Percentiles rank a stretch among this genome's conserved stretches.
Evolutionary conservation across 2,888 invertebrate species (phyloP).

Genomic region (Ophion slaviceki): DNA sequence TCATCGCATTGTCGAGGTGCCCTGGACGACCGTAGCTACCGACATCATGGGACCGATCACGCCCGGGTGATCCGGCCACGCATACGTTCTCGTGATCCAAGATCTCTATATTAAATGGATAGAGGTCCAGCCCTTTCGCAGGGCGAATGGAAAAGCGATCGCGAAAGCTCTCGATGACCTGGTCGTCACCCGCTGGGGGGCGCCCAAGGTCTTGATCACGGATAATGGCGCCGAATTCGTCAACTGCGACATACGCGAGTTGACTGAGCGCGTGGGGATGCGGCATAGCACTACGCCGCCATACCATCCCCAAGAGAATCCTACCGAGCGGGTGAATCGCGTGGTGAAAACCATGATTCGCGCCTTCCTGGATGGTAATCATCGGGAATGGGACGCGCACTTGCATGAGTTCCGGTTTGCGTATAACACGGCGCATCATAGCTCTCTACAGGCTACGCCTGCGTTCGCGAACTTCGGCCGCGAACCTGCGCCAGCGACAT

Average conservation of each 20-base stretch:
- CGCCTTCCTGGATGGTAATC: too few relatives aligned
- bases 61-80: conserved; percentile 18
- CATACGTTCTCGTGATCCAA: conserved; percentile 57
- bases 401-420: too few relatives aligned
- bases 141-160: conserved; percentile 53
- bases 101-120: conserved; percentile 63
- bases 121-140: conserved; percentile 56
- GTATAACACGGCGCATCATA: too few relatives aligned
- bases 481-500: too few relatives aligned
- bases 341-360: too few relatives aligned
- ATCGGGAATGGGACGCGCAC: too few relatives aligned
- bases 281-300: background rate
- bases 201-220: too few relatives aligned
- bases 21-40: conserved; percentile 60
- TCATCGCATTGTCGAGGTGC: conserved; percentile 20
- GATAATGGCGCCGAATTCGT: too few relatives aligned
- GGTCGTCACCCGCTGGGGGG: too few relatives aligned
- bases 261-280: conserved; percentile 36
- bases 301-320: conserved; percentile 1
- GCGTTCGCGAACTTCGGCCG: conserved; percentile 55
- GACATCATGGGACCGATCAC: conserved; percentile 66
- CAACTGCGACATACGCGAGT: conserved; percentile 1
- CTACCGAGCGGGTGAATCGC: conserved; percentile 38
- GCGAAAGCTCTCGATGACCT: too few relatives aligned
- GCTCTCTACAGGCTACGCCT: conserved; percentile 34